These are phyloP conservation scores for Sycophila texana DNA, from an alignment of 2,888 invertebrate genomes.

Conservation along the genomic window DNA sequence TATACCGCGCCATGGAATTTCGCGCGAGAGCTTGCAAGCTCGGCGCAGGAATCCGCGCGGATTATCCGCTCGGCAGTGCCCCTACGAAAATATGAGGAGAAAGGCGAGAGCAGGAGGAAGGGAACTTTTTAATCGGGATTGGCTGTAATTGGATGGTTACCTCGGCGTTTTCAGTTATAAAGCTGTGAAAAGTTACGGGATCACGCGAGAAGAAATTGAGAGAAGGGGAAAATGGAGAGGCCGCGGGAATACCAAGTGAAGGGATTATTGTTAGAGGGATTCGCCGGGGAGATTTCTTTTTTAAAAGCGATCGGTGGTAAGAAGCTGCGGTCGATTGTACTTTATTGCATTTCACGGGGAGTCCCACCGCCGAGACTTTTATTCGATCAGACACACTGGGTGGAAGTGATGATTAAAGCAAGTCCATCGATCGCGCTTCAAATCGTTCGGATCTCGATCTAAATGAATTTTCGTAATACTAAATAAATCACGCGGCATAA, in stretches of 20 bases:
- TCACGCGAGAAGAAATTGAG: background rate
- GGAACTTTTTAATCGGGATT: slow-evolving; percentile 45
- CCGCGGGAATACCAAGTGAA: background rate
- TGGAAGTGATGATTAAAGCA: no score
- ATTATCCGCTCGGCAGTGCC: slow-evolving; percentile 24
- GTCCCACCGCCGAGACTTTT: no score
- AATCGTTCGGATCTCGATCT: no score
- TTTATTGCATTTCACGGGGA: slow-evolving; percentile 1
- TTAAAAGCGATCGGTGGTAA: background rate
- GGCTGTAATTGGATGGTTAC: slow-evolving; percentile 36
- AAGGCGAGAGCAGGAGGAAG: background rate
- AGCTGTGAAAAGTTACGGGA: slow-evolving; percentile 36
- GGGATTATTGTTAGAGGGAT: slow-evolving; percentile 20
- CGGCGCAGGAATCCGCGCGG: slow-evolving; percentile 2
- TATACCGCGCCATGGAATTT: slow-evolving; percentile 15
- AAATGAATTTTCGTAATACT: no score
- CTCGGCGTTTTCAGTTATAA: slow-evolving; percentile 34
- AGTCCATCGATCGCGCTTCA: no score
- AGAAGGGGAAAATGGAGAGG: background rate
- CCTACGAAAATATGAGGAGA: background rate
- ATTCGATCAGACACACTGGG: no score
- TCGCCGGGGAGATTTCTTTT: background rate
- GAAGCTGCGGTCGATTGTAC: background rate
- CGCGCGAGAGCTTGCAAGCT: background rate
- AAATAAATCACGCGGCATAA: no score